Conservation (phyloP, 2,113 vertebrate genomes). For the Cochlearius cochlearius region DNA sequence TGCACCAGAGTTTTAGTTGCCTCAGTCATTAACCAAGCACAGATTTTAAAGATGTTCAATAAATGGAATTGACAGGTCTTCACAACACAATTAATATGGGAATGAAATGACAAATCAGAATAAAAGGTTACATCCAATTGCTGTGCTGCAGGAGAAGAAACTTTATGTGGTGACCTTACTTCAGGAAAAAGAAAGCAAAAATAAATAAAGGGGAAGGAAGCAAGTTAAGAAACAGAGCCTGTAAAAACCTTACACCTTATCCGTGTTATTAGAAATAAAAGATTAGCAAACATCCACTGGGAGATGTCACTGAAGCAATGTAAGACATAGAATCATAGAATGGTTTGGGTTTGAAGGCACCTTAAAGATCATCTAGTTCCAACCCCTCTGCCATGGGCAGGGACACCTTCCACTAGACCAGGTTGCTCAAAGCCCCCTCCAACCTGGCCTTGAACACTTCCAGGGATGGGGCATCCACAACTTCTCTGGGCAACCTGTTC, state of each 20-base stretch:
- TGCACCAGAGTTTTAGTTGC: neutral
- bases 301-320: neutral
- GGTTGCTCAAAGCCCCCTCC: too few relatives aligned
- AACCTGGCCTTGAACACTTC: too few relatives aligned
- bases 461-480: too few relatives aligned
- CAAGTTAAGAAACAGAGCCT: neutral
- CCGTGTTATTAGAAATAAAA: neutral
- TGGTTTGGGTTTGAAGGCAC: too few relatives aligned
- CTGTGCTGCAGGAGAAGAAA: neutral
- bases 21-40: neutral
- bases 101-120: conserved; percentile 16
- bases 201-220: neutral
- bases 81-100: neutral
- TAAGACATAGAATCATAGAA: neutral
- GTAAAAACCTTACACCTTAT: neutral
- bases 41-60: conserved; percentile 25
- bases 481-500: too few relatives aligned
- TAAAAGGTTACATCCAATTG: neutral
- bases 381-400: too few relatives aligned
- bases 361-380: too few relatives aligned
- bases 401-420: too few relatives aligned
- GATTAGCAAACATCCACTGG: neutral
- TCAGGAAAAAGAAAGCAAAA: neutral
- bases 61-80: neutral
- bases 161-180: neutral